Evolutionary conservation across 53 echinoderm and acorn worm species (phyloP), one percentile per base, ranked within the genome.

Genomic region (Holothuria scabra): DNA sequence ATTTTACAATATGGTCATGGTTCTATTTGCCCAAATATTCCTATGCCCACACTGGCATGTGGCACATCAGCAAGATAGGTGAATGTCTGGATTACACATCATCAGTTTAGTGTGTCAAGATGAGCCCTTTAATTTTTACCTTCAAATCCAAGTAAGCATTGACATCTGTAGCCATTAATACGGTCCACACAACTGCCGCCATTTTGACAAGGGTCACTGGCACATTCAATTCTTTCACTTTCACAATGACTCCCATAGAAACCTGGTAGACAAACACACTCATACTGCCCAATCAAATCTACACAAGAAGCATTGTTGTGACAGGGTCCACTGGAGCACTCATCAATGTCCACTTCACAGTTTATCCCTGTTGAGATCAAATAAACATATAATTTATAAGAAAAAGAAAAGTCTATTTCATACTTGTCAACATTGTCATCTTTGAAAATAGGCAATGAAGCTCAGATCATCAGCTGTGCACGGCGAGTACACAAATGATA

Each of bases 311-410:
- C 89, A 0, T 21, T 21, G 62, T 89, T 89, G 59, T 89, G 89
- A 59, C 92, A 91, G 0, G 92, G 92, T 19, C 82, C 34, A 20
- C 88, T 88, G 9, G 59, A 26, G 37, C 92, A 91, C 49, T 91
- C 88, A 16, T 91, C 69, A 13, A 86, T 74, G 10, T 91, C 85
- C 24, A 49, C 34, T 28, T 89, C 89, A 66, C 89, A 89, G 61
- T 85, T 79, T 5, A 19, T 41, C 10, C 89, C 89, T 55, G 44
- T 8, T 72, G n/a, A 20, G 46, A 23, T 21, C 0, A 72, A 28
- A 46, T 12, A 44, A 3, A 67, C 20, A 32, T 7, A 28, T 25
- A 37, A 44, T 18, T 52, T 52, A 18, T 52, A 14, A 52, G 8
- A 14, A 52, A 18, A 18, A 18, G 14, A 8, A 18, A 52, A 8